phyloP scores from a whole-genome alignment of 2,113 vertebrate species.

The Lucifuga dentata region DNA sequence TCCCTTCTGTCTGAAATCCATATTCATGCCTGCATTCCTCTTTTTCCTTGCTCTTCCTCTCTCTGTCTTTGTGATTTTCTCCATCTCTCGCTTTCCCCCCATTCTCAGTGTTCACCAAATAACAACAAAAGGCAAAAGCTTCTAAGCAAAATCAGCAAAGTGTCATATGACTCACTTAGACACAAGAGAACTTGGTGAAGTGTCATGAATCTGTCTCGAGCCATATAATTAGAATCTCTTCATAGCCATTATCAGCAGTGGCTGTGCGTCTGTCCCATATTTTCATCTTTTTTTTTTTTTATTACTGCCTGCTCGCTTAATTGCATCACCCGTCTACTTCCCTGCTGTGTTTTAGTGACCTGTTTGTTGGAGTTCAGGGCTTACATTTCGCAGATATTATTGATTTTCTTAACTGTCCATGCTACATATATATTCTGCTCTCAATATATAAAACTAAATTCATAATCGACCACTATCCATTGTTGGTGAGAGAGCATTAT shows the following conservation, averaged over 20 bases:
- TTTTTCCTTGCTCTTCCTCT: constrained; percentile 16
- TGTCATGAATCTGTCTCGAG: constrained; percentile 29
- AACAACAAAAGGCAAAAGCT: constrained; percentile 23
- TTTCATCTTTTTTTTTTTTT: constrained; percentile 18
- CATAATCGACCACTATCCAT: too few species aligned
- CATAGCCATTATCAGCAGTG: constrained; percentile 27
- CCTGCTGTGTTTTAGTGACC: constrained; percentile 59
- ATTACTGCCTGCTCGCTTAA: constrained; percentile 20
- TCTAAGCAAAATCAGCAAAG: constrained; percentile 1
- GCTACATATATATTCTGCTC: too few species aligned
- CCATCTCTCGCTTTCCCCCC: background rate
- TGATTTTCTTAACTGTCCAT: too few species aligned
- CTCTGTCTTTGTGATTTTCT: constrained; percentile 16
- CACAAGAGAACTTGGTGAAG: constrained; percentile 30
- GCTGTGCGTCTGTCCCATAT: constrained; percentile 25
- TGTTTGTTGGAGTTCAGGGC: constrained; percentile 50
- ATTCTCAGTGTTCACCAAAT: background rate
- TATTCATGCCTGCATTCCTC: constrained; percentile 17
- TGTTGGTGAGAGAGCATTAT: too few species aligned
- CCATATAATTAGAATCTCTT: constrained; percentile 41
- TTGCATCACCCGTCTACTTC: constrained; percentile 25
- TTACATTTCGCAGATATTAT: constrained; percentile 33
- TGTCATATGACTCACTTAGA: constrained; percentile 15
- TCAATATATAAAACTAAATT: too few species aligned
- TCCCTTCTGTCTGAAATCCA: constrained; percentile 38